These are phyloP conservation scores for Belgica antarctica DNA, from an alignment of 2,888 invertebrate species.

Conservation along the genomic window DNA sequence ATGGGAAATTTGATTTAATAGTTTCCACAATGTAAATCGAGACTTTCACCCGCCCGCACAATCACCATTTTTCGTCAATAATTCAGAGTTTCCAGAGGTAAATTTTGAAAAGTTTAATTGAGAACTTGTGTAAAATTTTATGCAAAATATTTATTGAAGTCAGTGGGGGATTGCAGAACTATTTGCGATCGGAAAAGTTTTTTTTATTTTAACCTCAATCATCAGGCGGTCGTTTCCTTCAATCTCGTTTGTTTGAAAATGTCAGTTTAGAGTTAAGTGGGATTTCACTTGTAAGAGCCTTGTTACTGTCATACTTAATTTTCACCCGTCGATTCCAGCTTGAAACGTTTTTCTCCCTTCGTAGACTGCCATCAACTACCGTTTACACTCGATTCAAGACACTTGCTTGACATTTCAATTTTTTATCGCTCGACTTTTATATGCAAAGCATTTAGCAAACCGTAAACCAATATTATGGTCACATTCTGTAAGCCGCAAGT, in stretches of 20 bases:
- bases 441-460: constrained; percentile 31
- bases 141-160: constrained; percentile 15
- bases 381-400: not conserved
- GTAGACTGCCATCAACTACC: not conserved
- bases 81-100: not conserved
- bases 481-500: constrained; percentile 33
- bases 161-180: too few species aligned
- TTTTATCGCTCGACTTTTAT: not conserved
- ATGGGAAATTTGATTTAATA: not conserved
- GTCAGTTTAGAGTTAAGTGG: constrained; percentile 17
- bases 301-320: constrained; percentile 21
- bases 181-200: constrained; percentile 11
- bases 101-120: constrained; percentile 3
- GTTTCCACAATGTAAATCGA: not conserved
- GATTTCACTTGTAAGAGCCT: constrained; percentile 23
- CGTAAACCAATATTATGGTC: constrained; percentile 23
- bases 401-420: constrained; percentile 8
- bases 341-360: not conserved
- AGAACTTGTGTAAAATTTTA: not conserved
- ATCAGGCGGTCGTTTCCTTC: not conserved
- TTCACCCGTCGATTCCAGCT: not conserved
- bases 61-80: not conserved
- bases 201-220: not conserved
- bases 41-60: not conserved
- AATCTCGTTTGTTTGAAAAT: not conserved